Percentiles rank a stretch among this genome's conserved stretches.
These are phyloP conservation scores for Xerus rutilus DNA, from an alignment of 2,797 vertebrate species.

Conservation along the genomic window DNA sequence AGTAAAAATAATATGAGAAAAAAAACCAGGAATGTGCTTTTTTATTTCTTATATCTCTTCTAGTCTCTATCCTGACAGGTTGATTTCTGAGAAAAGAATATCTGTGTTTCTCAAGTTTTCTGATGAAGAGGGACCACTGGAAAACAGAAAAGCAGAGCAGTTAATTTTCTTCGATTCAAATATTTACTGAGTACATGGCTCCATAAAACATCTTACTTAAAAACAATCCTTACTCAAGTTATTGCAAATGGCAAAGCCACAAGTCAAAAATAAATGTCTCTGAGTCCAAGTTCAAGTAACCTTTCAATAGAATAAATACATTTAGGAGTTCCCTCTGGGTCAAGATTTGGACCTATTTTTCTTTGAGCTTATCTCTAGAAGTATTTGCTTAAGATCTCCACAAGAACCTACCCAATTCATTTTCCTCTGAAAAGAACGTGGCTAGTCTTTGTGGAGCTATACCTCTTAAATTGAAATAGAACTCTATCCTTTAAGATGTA, in stretches of 20 bases:
- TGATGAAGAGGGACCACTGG: background rate
- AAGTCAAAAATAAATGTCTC: background rate
- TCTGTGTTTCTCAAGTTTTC: background rate
- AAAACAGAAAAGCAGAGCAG: background rate
- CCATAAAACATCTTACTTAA: background rate
- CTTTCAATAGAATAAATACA: background rate
- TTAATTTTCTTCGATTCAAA: conserved; percentile 12
- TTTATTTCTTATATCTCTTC: conserved; percentile 1
- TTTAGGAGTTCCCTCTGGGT: background rate
- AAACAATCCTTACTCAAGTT: conserved; percentile 33
- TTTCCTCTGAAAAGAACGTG: background rate
- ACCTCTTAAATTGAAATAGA: conserved; percentile 17
- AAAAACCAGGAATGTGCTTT: background rate
- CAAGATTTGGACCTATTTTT: conserved; percentile 21
- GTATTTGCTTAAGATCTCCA: background rate
- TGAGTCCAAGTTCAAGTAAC: conserved; percentile 12
- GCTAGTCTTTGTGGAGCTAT: background rate
- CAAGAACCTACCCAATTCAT: background rate
- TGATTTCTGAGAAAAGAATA: conserved; percentile 34
- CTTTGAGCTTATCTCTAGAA: conserved; percentile 11
- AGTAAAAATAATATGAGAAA: background rate
- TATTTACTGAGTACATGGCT: background rate
- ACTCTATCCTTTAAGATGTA: background rate
- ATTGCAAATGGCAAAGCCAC: background rate
- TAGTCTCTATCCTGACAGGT: background rate